Percentiles rank a stretch among this genome's conserved stretches.
These are phyloP conservation scores for Zosterops pallidus DNA, from an alignment of 2,113 vertebrate species.

Conservation along the genomic window DNA sequence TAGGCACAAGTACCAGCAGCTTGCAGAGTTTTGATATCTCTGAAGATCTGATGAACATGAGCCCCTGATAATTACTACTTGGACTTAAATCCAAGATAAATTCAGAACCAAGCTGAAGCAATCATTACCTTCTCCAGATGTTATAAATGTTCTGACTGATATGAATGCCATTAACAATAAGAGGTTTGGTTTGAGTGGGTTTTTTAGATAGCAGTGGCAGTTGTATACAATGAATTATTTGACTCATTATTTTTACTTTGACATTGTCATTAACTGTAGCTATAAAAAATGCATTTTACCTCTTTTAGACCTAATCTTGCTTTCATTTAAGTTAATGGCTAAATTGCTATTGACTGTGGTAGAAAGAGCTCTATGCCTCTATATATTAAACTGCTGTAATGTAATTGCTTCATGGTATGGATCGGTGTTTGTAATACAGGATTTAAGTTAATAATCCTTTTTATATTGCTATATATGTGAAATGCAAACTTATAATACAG, in stretches of 20 bases:
- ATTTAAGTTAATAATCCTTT: constrained; percentile 58
- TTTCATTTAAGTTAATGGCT: constrained; percentile 50
- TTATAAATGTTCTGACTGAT: not conserved
- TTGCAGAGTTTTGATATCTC: not conserved
- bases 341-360: constrained; percentile 26
- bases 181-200: not conserved
- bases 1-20: not conserved
- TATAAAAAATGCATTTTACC: constrained; percentile 27
- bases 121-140: not conserved
- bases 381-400: constrained; percentile 15
- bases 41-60: not conserved
- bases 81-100: not conserved
- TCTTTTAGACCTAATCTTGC: constrained; percentile 12
- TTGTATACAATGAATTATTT: not conserved
- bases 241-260: constrained; percentile 20
- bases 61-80: not conserved
- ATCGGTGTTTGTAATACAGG: constrained; percentile 30
- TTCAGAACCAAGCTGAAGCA: not conserved
- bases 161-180: not conserved
- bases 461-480: constrained; percentile 10
- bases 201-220: not conserved
- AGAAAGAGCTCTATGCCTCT: not conserved
- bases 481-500: constrained; percentile 20
- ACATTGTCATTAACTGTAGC: constrained; percentile 11
- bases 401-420: constrained; percentile 23